Conservation (phyloP, 2,888 invertebrate genomes). For the Seladonia tumulorum region DNA sequence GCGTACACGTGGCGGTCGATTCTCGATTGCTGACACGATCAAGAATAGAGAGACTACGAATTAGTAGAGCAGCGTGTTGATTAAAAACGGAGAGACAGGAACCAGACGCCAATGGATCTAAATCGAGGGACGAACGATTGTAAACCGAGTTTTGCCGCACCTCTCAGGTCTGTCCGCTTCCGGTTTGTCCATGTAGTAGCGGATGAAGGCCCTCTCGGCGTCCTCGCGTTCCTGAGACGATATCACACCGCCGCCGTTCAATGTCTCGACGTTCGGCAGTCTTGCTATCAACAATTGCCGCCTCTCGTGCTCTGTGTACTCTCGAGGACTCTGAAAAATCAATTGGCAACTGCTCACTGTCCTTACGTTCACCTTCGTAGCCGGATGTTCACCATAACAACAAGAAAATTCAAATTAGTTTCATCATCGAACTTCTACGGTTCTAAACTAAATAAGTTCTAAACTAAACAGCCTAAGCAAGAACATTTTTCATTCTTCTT, state of each 20-base stretch:
- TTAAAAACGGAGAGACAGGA: conserved; percentile 35
- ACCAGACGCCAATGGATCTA: background rate
- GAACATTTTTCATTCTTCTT: too few species aligned
- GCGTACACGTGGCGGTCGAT: background rate
- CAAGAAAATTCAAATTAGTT: background rate
- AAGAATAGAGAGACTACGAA: background rate
- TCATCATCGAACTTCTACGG: background rate
- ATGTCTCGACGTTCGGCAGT: conserved; percentile 92
- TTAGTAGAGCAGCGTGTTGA: background rate
- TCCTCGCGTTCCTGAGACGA: conserved; percentile 94
- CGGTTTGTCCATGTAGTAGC: conserved; percentile 95
- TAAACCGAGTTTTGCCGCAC: conserved; percentile 81
- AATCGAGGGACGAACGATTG: background rate
- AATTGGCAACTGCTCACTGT: background rate
- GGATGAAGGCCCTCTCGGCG: conserved; percentile 96
- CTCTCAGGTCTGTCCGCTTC: conserved; percentile 93
- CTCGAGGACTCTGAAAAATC: conserved; percentile 85
- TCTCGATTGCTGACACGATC: background rate
- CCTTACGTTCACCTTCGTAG: background rate
- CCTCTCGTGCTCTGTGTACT: conserved; percentile 95
- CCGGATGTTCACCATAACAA: too few species aligned
- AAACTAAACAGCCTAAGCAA: too few species aligned
- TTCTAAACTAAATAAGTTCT: too few species aligned
- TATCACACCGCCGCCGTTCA: conserved; percentile 96
- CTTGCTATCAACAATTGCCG: conserved; percentile 94